Conservation (phyloP, 2,888 invertebrate species). For the Operophtera brumata region DNA sequence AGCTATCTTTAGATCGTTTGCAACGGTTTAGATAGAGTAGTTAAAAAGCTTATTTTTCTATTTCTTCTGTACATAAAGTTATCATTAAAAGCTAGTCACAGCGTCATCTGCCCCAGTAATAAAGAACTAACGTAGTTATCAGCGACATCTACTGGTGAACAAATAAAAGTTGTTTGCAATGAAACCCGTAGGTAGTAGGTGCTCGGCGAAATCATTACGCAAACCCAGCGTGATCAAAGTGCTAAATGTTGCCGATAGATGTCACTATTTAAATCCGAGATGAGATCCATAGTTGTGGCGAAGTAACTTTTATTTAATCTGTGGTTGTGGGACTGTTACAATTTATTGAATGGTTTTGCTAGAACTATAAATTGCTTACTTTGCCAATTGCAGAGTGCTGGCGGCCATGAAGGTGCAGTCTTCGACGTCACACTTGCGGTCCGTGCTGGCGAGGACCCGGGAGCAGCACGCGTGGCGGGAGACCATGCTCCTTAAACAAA, state of each 20-base stretch:
- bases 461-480: slow-evolving; percentile 40
- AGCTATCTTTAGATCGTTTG: too few relatives aligned
- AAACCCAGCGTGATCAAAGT: background rate
- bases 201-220: background rate
- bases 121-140: background rate
- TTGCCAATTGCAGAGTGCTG: slow-evolving; percentile 53
- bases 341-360: background rate
- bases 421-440: slow-evolving; percentile 52
- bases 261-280: background rate
- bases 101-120: slow-evolving; percentile 34
- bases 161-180: background rate
- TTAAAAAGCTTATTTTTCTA: too few relatives aligned
- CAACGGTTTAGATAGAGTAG: too few relatives aligned
- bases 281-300: too few relatives aligned
- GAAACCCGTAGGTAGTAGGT: background rate
- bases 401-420: slow-evolving; percentile 57
- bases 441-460: slow-evolving; percentile 29
- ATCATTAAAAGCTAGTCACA: background rate
- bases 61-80: too few relatives aligned
- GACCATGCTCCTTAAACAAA: slow-evolving; percentile 45
- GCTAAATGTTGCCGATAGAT: slow-evolving; percentile 4
- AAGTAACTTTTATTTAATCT: too few relatives aligned
- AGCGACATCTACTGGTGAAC: slow-evolving; percentile 36
- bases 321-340: too few relatives aligned
- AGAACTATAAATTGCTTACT: slow-evolving; percentile 38